phyloP scores from a whole-genome alignment of 2,888 invertebrate species.

The Carabus problematicus region DNA sequence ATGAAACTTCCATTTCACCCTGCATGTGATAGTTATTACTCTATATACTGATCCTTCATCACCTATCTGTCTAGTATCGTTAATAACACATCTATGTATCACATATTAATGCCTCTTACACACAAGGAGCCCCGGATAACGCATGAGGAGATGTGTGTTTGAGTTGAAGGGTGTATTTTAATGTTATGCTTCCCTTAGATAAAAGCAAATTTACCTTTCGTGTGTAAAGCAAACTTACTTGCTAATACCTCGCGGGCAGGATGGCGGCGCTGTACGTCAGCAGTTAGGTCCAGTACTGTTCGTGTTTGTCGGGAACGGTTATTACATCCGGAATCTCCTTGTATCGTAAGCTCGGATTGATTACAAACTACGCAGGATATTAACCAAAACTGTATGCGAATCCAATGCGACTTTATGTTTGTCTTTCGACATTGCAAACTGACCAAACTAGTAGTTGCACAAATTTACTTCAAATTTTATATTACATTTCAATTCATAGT shows the following conservation, averaged over 20 bases:
- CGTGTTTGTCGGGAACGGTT: slow-evolving; percentile 29
- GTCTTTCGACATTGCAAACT: slow-evolving; percentile 12
- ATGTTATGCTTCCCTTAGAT: slow-evolving; percentile 5
- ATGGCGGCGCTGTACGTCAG: slow-evolving; percentile 5
- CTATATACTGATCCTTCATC: too few relatives aligned
- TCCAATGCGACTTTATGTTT: slow-evolving; percentile 10
- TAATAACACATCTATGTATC: too few relatives aligned
- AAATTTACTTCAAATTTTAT: background rate
- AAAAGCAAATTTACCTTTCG: slow-evolving; percentile 30
- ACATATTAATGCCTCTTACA: too few relatives aligned
- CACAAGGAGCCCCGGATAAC: too few relatives aligned
- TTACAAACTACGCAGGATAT: slow-evolving; percentile 34
- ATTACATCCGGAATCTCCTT: slow-evolving; percentile 30
- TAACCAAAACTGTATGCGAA: slow-evolving; percentile 5
- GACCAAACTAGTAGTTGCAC: background rate
- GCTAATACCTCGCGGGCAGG: slow-evolving; percentile 21
- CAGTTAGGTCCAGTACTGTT: slow-evolving; percentile 28
- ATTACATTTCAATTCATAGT: background rate
- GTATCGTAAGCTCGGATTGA: slow-evolving; percentile 33
- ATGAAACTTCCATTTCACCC: too few relatives aligned
- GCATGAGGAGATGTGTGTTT: background rate
- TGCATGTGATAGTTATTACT: too few relatives aligned
- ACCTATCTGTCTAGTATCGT: too few relatives aligned
- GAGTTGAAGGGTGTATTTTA: background rate
- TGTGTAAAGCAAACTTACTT: slow-evolving; percentile 21